These are phyloP conservation scores for Vulpes vulpes DNA, from an alignment of 2,113 vertebrate species.

Conservation along the genomic window DNA sequence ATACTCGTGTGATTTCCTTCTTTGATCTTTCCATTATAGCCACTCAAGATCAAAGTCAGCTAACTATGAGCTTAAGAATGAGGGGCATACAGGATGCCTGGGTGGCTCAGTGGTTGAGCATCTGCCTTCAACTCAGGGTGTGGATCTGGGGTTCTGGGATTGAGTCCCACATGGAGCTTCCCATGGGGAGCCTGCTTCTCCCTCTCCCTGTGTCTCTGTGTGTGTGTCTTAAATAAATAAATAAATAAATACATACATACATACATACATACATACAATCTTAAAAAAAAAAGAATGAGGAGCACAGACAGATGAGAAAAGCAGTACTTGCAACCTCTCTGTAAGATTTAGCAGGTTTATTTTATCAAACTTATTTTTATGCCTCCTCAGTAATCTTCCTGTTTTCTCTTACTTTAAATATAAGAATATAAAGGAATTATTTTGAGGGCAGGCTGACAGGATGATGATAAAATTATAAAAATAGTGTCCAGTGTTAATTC, in stretches of 20 bases:
- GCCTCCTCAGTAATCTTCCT: not conserved
- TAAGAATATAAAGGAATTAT: constrained; percentile 18
- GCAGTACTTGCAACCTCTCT: not conserved
- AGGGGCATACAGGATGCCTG: not conserved
- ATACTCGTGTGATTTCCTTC: not conserved
- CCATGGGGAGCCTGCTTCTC: not conserved
- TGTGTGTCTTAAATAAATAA: no score
- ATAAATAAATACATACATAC: no score
- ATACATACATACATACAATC: no score
- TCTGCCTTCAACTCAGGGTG: not conserved
- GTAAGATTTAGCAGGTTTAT: not conserved
- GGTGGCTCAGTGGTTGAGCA: not conserved
- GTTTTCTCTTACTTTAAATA: constrained; percentile 4
- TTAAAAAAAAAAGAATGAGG: not conserved
- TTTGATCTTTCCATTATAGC: not conserved
- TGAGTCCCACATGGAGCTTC: not conserved
- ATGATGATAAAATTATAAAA: constrained; percentile 13
- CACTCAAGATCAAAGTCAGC: not conserved
- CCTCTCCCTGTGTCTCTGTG: not conserved
- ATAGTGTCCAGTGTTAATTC: not conserved
- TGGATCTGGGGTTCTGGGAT: not conserved
- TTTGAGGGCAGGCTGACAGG: not conserved
- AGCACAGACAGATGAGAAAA: not conserved
- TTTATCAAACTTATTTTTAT: not conserved
- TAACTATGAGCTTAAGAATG: not conserved